These are phyloP conservation scores for Geopemphigus sp. DNA, from an alignment of 1,140 invertebrate species.

Conservation along the genomic window DNA sequence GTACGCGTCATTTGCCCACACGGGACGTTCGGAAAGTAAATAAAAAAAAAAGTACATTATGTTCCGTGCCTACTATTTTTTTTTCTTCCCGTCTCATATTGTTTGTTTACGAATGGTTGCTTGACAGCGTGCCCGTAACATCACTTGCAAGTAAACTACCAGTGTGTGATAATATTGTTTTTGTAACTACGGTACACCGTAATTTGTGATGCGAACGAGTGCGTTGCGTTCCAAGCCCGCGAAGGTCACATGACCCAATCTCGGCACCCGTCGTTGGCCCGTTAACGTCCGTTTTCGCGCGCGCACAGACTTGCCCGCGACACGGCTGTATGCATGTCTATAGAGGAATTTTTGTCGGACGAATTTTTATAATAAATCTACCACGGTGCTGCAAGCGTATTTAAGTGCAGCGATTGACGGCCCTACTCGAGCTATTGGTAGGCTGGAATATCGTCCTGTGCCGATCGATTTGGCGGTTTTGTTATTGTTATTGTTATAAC, in stretches of 20 bases:
- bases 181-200: conserved; percentile 27
- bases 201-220: conserved; percentile 22
- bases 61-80: conserved; percentile 8
- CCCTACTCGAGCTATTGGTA: too few species aligned
- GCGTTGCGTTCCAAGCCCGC: conserved; percentile 8
- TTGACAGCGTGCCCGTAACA: conserved; percentile 32
- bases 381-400: too few species aligned
- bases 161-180: conserved; percentile 48
- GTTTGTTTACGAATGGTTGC: conserved; percentile 44
- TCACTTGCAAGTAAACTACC: conserved; percentile 38
- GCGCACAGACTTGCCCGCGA: not conserved
- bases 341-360: not conserved
- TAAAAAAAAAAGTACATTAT: too few species aligned
- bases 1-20: not conserved
- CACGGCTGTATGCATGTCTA: conserved; percentile 11
- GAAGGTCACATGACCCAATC: conserved; percentile 46
- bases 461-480: conserved; percentile 53
- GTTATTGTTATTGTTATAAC: conserved; percentile 64
- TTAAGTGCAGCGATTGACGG: too few species aligned
- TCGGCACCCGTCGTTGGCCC: conserved; percentile 35
- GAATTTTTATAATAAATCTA: not conserved
- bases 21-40: not conserved
- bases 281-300: conserved; percentile 42
- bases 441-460: not conserved
- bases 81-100: conserved; percentile 36